A percentile compares a stretch with the other conserved stretches of the same genome.
These are phyloP conservation scores for Drosophila funebris DNA, from an alignment of 1,140 invertebrate species.

Conservation along the genomic window DNA sequence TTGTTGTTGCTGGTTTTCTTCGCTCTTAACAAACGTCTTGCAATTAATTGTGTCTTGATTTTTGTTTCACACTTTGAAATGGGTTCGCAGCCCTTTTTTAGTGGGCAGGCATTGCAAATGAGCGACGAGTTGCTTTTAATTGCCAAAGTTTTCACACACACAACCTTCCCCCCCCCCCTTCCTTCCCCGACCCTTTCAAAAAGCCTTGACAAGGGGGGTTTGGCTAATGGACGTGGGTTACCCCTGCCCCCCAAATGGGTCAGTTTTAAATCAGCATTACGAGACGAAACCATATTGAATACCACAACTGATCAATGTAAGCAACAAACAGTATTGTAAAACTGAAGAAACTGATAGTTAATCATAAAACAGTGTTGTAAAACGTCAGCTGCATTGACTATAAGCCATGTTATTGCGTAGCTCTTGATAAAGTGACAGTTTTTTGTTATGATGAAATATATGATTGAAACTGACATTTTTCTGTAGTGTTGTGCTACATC, in stretches of 20 bases:
- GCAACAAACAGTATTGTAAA: no score
- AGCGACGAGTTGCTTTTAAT: slow-evolving; percentile 60
- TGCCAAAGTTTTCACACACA: slow-evolving; percentile 62
- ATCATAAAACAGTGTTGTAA: no score
- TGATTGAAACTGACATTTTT: no score
- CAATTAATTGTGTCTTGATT: slow-evolving; percentile 80
- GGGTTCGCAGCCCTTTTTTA: slow-evolving; percentile 40
- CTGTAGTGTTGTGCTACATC: no score
- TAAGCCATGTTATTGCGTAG: no score
- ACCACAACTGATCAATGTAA: no score
- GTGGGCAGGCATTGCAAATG: slow-evolving; percentile 40
- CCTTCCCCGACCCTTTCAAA: neutral
- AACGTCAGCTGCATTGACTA: no score
- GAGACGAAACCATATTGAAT: slow-evolving; percentile 13
- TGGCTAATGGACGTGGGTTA: neutral
- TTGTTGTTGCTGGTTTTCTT: slow-evolving; percentile 12
- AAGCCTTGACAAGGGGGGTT: neutral
- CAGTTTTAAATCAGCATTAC: slow-evolving; percentile 15
- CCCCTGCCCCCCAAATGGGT: neutral
- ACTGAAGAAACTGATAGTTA: no score
- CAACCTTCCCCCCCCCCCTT: neutral
- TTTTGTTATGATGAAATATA: no score
- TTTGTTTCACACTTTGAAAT: slow-evolving; percentile 72
- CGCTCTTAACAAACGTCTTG: slow-evolving; percentile 64
- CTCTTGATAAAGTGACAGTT: no score